These are phyloP conservation scores for Aurelia aurita complex sp. Pacific DNA, from an alignment of 30 jellyfish, hydroid and myxozoan species.

Conservation along the genomic window DNA sequence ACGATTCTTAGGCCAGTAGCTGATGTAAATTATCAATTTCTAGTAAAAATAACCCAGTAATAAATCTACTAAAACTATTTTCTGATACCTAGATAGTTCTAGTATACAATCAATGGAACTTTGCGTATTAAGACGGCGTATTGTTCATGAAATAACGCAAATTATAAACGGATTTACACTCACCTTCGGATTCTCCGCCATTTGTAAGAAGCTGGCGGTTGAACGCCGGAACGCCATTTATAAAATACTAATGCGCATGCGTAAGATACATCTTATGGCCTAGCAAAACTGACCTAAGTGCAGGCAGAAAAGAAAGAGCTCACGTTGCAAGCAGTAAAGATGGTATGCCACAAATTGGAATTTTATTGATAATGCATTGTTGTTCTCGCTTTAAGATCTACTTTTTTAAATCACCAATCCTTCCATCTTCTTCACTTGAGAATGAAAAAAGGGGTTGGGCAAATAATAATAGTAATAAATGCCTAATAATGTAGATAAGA, in stretches of 20 bases:
- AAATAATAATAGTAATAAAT: too few relatives aligned
- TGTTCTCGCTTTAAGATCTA: not conserved
- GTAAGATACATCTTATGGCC: not conserved
- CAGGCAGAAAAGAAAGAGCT: not conserved
- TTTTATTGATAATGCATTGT: not conserved
- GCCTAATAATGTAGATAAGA: too few relatives aligned
- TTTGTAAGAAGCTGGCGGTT: slow-evolving; percentile 57
- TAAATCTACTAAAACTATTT: too few relatives aligned
- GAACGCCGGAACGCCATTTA: slow-evolving; percentile 48
- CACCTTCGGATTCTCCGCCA: slow-evolving; percentile 80
- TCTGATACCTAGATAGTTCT: too few relatives aligned
- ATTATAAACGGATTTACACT: slow-evolving; percentile 10
- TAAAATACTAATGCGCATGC: slow-evolving; percentile 56
- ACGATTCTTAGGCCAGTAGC: not conserved
- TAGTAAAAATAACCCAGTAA: not conserved
- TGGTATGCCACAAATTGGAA: not conserved
- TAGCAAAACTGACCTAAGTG: slow-evolving; percentile 22
- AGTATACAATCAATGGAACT: too few relatives aligned
- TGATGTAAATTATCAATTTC: not conserved
- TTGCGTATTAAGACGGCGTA: not conserved
- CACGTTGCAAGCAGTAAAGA: not conserved
- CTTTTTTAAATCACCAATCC: too few relatives aligned
- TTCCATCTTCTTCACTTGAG: too few relatives aligned
- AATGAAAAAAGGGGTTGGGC: too few relatives aligned
- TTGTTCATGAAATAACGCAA: not conserved